Conservation (phyloP, 37 sponge, comb jelly and placozoan genomes). For the Beroe forskalii region DNA sequence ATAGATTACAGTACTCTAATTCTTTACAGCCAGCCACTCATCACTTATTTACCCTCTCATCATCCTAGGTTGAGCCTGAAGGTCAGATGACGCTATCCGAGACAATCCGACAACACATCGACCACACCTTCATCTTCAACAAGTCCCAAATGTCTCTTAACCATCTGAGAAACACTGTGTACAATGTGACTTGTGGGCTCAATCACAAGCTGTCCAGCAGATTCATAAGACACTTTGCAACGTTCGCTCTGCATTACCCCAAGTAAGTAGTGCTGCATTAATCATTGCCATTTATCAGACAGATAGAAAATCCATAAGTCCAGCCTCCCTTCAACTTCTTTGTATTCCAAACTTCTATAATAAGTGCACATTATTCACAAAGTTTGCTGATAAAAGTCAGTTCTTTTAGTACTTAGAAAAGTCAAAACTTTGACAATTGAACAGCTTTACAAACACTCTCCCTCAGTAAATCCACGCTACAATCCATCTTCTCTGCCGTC, state of each 20-base stretch:
- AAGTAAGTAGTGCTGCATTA: constrained; percentile 19
- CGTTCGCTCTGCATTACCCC: constrained; percentile 54
- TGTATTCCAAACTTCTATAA: too few relatives aligned
- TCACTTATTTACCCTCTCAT: too few relatives aligned
- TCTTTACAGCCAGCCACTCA: too few relatives aligned
- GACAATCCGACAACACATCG: constrained; percentile 55
- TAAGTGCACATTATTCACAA: too few relatives aligned
- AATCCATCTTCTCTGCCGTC: constrained; percentile 39
- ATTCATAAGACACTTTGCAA: constrained; percentile 34
- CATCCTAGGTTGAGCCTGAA: constrained; percentile 40
- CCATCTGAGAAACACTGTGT: constrained; percentile 45
- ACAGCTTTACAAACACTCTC: too few relatives aligned
- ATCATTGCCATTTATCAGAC: too few relatives aligned
- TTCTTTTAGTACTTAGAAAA: too few relatives aligned
- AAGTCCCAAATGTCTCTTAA: constrained; percentile 51
- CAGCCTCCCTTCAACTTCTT: too few relatives aligned
- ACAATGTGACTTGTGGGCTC: constrained; percentile 55
- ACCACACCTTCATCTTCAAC: constrained; percentile 51
- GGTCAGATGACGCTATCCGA: constrained; percentile 44
- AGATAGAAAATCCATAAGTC: too few relatives aligned
- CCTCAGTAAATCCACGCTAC: constrained; percentile 9
- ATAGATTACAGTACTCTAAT: too few relatives aligned
- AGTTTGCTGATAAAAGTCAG: too few relatives aligned
- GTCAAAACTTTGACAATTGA: too few relatives aligned
- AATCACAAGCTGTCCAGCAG: constrained; percentile 56